Conservation (phyloP, 2,113 vertebrate genomes). For the Megalops atlanticus region DNA sequence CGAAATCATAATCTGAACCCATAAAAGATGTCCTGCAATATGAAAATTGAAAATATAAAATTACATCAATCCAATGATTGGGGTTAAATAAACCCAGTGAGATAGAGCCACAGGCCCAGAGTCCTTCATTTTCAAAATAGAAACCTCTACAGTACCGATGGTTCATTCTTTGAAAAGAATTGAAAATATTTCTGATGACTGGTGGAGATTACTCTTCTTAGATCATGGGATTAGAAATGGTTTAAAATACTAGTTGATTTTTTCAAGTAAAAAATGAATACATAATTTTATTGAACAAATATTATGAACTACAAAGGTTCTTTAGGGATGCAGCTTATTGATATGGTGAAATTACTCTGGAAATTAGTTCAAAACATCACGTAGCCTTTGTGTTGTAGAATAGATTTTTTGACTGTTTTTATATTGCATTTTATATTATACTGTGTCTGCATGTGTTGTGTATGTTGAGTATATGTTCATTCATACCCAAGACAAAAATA, state of each 20-base stretch:
- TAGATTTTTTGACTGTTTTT: too few species aligned
- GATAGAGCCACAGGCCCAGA: conserved; percentile 39
- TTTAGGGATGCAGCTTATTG: not conserved
- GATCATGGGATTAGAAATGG: conserved; percentile 63
- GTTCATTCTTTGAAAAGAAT: conserved; percentile 69
- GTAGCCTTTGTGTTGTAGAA: too few species aligned
- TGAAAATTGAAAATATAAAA: not conserved
- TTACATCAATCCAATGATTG: not conserved
- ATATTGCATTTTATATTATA: too few species aligned
- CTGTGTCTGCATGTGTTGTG: too few species aligned
- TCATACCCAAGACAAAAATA: too few species aligned
- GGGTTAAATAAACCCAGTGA: not conserved
- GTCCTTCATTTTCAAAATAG: conserved; percentile 53
- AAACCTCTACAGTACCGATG: conserved; percentile 59
- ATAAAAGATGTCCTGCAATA: conserved; percentile 1
- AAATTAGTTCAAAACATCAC: too few species aligned
- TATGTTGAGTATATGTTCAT: too few species aligned
- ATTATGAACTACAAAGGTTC: conserved; percentile 40
- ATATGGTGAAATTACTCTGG: too few species aligned
- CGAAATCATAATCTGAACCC: not conserved
- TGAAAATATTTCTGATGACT: conserved; percentile 70
- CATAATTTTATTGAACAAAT: conserved; percentile 35
- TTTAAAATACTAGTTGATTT: conserved; percentile 24
- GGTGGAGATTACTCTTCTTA: conserved; percentile 66
- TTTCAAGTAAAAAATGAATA: too few species aligned